phyloP scores from a whole-genome alignment of 2,113 vertebrate species.

The Syrmaticus mikado region DNA sequence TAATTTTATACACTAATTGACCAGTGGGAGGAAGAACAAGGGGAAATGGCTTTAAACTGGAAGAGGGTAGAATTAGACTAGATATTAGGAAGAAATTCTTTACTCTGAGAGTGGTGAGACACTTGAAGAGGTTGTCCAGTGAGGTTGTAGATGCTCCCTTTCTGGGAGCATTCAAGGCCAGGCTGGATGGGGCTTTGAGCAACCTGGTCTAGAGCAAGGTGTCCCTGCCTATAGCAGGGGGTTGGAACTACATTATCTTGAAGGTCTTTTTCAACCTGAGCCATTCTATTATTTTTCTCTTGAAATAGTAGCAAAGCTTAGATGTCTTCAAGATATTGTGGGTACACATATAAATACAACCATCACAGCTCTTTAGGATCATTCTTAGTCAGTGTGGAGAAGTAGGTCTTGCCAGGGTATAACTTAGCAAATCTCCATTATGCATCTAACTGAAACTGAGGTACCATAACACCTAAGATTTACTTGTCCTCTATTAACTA shows the following conservation, averaged over 20 bases:
- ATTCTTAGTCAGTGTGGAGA: not conserved
- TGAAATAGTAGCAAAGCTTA: not conserved
- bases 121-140: too few species aligned
- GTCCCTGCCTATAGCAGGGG: too few species aligned
- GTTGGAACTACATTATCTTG: too few species aligned
- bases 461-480: not conserved
- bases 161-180: too few species aligned
- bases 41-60: too few species aligned
- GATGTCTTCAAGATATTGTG: not conserved
- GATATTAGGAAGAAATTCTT: too few species aligned
- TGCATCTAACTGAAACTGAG: not conserved
- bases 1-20: not conserved
- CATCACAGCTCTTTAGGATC: not conserved
- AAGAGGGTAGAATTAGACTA: too few species aligned
- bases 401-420: not conserved
- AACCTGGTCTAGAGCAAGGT: too few species aligned
- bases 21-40: not conserved
- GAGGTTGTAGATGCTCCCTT: too few species aligned
- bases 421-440: not conserved
- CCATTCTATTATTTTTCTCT: not conserved
- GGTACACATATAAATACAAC: not conserved
- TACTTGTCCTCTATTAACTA: not conserved
- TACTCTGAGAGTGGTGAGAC: too few species aligned
- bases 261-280: too few species aligned
- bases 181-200: too few species aligned